Evolutionary conservation across 2,113 vertebrate species (phyloP), one percentile per base, ranked within the genome.

Genomic region (Hypomesus transpacificus): DNA sequence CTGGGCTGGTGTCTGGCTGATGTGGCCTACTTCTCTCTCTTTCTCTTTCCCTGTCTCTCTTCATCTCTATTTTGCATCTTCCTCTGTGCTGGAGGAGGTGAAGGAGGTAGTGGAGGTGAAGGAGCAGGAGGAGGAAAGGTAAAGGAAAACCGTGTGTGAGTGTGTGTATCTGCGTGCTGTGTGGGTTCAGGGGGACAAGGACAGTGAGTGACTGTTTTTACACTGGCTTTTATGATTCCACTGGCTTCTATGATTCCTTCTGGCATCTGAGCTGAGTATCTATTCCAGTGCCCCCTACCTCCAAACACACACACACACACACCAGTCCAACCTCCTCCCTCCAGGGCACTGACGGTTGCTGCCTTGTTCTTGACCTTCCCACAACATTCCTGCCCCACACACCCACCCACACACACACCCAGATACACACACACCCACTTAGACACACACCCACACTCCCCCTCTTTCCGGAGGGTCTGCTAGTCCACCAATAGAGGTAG

Each of bases 401-500:
- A 31, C 28, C 2, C 2, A 31, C 2, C 2, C 28, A 34, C 1
- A 34, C 3, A 31, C n/a, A n/a, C 51, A 17, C 8, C 2, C 51
- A 11, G 16, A 53, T 7, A 17, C 51, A 53, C 51, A 14, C 8
- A 17, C 50, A 7, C 50, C 4, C 14, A 70, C 68, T 78, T 67
- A 72, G 46, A 66, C 53, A 68, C 60, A 26, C 31, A 9, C n/a
- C n/a, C 7, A 28, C 24, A 28, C 18, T 60, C 58, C 17, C 5
- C 3, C 58, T 60, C 22, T 60, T 22, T 62, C 14, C n/a, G 16
- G 75, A 75, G 75, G 79, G n/a, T n/a, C 59, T 61, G 73, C 77
- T 82, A 77, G 78, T 76, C 70, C 59, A 75, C 85, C 90, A 88
- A 90, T 89, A 87, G 84, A 91, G 89, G 84, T 84, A 81, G 80